phyloP scores from a whole-genome alignment of 2,888 invertebrate genomes.

The Eupithecia dodoneata region DNA sequence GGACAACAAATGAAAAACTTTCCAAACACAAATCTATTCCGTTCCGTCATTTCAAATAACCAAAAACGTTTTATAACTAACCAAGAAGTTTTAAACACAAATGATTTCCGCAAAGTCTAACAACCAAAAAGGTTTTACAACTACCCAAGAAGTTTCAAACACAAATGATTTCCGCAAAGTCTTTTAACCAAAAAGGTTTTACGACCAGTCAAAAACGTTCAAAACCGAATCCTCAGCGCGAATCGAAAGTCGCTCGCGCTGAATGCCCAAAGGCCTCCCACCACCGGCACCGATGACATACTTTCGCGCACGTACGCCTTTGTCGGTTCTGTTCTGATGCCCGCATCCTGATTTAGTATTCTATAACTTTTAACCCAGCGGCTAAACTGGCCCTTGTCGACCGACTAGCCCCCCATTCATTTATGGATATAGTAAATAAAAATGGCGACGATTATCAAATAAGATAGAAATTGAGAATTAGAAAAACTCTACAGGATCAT shows the following conservation, averaged over 20 bases:
- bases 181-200: constrained; percentile 8
- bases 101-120: neutral
- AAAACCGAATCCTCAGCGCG: constrained; percentile 6
- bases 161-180: neutral
- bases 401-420: too few relatives aligned
- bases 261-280: constrained; percentile 11
- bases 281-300: constrained; percentile 19
- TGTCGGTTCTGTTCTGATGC: constrained; percentile 21
- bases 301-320: constrained; percentile 26
- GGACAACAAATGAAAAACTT: too few relatives aligned
- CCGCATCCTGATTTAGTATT: constrained; percentile 18
- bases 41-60: neutral
- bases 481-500: neutral
- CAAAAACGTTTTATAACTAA: neutral
- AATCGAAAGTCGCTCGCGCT: constrained; percentile 18
- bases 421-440: too few relatives aligned
- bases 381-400: neutral
- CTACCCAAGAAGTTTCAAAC: neutral
- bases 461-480: neutral
- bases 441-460: too few relatives aligned
- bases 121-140: neutral
- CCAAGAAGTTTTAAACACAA: neutral
- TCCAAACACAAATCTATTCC: too few relatives aligned
- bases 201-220: constrained; percentile 12
- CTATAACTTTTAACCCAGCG: neutral